Evolutionary conservation across 2,113 vertebrate genomes (phyloP).

Genomic region (Gulo gulo): DNA sequence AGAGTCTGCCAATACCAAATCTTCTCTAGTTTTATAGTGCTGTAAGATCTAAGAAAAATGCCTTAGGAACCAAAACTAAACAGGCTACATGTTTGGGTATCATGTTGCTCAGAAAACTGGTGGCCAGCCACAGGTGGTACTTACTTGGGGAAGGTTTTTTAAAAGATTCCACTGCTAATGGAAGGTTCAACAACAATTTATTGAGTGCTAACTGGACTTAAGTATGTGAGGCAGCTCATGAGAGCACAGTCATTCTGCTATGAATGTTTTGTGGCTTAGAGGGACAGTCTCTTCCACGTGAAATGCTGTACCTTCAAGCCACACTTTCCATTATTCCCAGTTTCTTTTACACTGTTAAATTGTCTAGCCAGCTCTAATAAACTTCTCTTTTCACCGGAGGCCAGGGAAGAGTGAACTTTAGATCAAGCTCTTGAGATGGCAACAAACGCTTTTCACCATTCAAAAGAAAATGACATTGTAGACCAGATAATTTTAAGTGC

Average conservation of each 20-base stretch:
- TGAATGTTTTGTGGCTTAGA: neutral
- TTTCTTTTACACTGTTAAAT: neutral
- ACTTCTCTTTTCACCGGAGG: constrained; percentile 47
- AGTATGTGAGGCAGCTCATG: neutral
- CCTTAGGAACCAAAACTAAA: constrained; percentile 45
- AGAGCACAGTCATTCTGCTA: neutral
- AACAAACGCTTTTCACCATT: constrained; percentile 70
- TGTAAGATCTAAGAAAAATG: constrained; percentile 6
- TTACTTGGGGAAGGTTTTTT: neutral
- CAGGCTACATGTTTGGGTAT: neutral
- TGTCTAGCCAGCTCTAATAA: constrained; percentile 1
- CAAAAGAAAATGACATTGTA: constrained; percentile 44
- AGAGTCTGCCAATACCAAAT: neutral
- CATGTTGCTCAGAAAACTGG: constrained; percentile 53
- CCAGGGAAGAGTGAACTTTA: constrained; percentile 63
- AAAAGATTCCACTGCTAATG: neutral
- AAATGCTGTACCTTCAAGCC: neutral
- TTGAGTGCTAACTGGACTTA: neutral
- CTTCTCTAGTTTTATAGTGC: constrained; percentile 7
- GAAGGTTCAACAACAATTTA: neutral
- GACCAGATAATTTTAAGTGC: neutral
- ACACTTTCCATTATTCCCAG: neutral
- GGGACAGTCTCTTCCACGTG: neutral
- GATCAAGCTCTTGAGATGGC: constrained; percentile 69
- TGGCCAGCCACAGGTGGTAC: neutral